Conservation (phyloP, 2,888 invertebrate genomes). For the Tiliacea citrago region DNA sequence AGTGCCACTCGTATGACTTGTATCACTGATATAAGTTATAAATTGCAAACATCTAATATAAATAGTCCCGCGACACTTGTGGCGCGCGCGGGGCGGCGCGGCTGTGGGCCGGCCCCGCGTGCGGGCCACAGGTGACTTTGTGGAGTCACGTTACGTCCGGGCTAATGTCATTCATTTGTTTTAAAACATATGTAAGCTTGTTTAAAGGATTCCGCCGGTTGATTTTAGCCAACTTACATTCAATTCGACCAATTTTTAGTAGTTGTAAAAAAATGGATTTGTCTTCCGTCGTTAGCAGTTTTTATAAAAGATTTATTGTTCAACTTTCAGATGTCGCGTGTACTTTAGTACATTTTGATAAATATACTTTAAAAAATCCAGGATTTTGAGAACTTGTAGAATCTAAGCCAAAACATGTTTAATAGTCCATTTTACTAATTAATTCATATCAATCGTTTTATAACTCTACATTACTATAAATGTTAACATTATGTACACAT, state of each 20-base stretch:
- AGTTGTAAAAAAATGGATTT: slow-evolving; percentile 63
- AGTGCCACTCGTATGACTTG: background rate
- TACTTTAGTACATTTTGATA: slow-evolving; percentile 38
- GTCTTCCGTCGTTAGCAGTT: slow-evolving; percentile 72
- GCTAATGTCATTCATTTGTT: slow-evolving; percentile 3
- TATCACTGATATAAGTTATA: background rate
- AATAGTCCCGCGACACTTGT: too few relatives aligned
- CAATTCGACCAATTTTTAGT: slow-evolving; percentile 75
- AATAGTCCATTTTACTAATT: slow-evolving; percentile 51
- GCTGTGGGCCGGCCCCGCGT: too few relatives aligned
- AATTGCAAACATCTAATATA: too few relatives aligned
- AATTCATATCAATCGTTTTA: slow-evolving; percentile 56
- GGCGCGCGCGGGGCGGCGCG: too few relatives aligned
- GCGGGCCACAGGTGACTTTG: too few relatives aligned
- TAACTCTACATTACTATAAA: slow-evolving; percentile 28
- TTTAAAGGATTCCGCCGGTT: slow-evolving; percentile 22
- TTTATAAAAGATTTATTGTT: slow-evolving; percentile 38
- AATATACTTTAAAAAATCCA: slow-evolving; percentile 6
- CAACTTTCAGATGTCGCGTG: slow-evolving; percentile 13
- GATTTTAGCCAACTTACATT: slow-evolving; percentile 35
- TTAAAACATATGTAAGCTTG: background rate
- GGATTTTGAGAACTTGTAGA: background rate
- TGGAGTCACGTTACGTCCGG: background rate
- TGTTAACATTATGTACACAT: slow-evolving; percentile 32
- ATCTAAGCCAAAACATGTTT: slow-evolving; percentile 8